Conservation (phyloP, 2,888 invertebrate species). For the Torymus auratus region DNA sequence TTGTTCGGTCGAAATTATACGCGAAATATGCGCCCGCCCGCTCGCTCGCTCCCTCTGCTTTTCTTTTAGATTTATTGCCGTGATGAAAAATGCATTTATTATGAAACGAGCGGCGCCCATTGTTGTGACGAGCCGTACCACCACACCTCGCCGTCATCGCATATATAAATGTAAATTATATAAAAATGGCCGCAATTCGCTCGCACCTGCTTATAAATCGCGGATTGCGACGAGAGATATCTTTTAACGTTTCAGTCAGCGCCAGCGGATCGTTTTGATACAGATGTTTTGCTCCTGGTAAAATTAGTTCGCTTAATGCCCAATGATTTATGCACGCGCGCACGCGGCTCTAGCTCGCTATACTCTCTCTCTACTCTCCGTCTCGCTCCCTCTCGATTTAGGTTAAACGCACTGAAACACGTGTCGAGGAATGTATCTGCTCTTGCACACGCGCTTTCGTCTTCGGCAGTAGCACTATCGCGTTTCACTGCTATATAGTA, state of each 20-base stretch:
- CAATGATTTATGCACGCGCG: conserved; percentile 69
- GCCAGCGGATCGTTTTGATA: conserved; percentile 62
- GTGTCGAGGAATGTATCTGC: conserved; percentile 36
- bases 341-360: conserved; percentile 25
- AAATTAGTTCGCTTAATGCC: conserved; percentile 72
- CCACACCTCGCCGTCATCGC: background rate
- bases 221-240: conserved; percentile 15
- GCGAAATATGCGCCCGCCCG: conserved; percentile 31
- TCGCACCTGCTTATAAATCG: conserved; percentile 21
- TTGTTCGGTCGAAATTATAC: conserved; percentile 54
- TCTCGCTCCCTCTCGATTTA: conserved; percentile 63
- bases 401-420: conserved; percentile 66
- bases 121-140: conserved; percentile 29
- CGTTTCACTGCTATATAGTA: conserved; percentile 19
- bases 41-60: conserved; percentile 9
- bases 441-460: conserved; percentile 29
- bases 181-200: conserved; percentile 18
- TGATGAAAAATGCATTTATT: conserved; percentile 56
- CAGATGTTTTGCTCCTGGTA: conserved; percentile 70
- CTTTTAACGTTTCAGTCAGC: conserved; percentile 42
- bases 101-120: conserved; percentile 36
- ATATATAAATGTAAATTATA: conserved; percentile 47
- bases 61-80: conserved; percentile 44
- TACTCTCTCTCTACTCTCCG: background rate
- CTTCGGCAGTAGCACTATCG: conserved; percentile 46